Conservation (phyloP, 2,888 invertebrate species). For the Xylophagus ater region DNA sequence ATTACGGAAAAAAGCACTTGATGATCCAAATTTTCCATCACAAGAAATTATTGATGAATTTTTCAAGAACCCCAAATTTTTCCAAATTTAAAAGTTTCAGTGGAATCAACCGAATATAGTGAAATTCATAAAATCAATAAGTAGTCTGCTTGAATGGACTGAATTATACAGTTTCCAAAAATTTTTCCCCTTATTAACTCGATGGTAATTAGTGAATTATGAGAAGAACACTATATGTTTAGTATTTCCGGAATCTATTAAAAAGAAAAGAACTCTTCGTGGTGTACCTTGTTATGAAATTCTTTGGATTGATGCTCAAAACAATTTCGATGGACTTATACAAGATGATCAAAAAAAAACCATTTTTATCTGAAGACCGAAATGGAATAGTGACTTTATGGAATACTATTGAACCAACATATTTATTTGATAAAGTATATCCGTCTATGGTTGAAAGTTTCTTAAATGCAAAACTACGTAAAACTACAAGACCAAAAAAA, state of each 20-base stretch:
- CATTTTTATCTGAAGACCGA: conserved; percentile 39
- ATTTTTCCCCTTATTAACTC: conserved; percentile 60
- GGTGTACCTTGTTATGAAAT: conserved; percentile 62
- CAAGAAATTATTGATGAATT: conserved; percentile 65
- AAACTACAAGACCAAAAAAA: conserved; percentile 40
- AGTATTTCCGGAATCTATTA: conserved; percentile 43
- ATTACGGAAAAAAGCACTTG: conserved; percentile 55
- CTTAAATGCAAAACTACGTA: conserved; percentile 45
- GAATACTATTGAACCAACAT: conserved; percentile 59
- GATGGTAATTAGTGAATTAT: conserved; percentile 56
- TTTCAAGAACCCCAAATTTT: conserved; percentile 44
- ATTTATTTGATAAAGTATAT: conserved; percentile 50
- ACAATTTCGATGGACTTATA: conserved; percentile 47
- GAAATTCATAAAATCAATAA: conserved; percentile 58
- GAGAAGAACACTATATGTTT: conserved; percentile 20
- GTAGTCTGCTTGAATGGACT: conserved; percentile 58
- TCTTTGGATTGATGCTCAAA: conserved; percentile 52
- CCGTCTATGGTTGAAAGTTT: conserved; percentile 50
- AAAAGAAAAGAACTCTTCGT: conserved; percentile 46
- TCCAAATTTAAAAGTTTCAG: conserved; percentile 44
- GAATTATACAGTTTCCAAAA: conserved; percentile 67
- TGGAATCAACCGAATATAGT: conserved; percentile 58
- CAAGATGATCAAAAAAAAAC: conserved; percentile 48
- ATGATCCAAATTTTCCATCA: conserved; percentile 54
- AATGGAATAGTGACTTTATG: conserved; percentile 42